Base-by-base conservation (phyloP, 2,797 vertebrate genomes). In the Sphaeramia orbicularis region DNA sequence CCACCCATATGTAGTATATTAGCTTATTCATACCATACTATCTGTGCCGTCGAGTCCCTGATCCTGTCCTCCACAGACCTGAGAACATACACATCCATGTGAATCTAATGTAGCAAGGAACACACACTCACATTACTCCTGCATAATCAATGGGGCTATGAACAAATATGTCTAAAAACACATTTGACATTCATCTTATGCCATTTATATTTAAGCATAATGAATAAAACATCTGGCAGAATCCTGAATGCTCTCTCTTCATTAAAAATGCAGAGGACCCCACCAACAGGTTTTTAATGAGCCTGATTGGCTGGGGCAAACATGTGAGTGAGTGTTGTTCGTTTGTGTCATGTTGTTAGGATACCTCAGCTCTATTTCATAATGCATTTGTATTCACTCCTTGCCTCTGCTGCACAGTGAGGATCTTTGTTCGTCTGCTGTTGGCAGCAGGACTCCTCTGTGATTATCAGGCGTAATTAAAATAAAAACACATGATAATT, bases 161-260 rank as follows among this genome's bases (percentile, higher is more conserved):
- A 71, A 81, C 71, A 85, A 86, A 80, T 81, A 74, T 16, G 54
- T 86, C 66, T 43, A 68, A 76, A 91, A 86, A 81, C 69, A 69
- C 78, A 88, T 89, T 56, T 64, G 84, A 61, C 68, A 85, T 87
- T 89, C 12, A 79, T 85, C 48, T 73, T 19, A 72, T 80, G 83
- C 10, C 83, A 90, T 90, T 84, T 76, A 93, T 92, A 85, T 92
- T 92, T 71, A 78, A 90, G 81, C 42, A 60, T 44, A 32, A 80
- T 93, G 56, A 91, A 93, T 93, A 84, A 92, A 91, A 88, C 84
- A 93, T 91, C 84, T 80, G 79, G 49, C 42, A 76, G 84, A 91
- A 86, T 89, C 78, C 71, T 50, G 75, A 84, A 91, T 80, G 79
- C 74, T 82, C 66, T 51, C 71, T 88, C 73, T 6, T 0, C 82